These are phyloP conservation scores for Lycophotia porphyrea DNA, from an alignment of 2,888 invertebrate genomes.

Conservation along the genomic window DNA sequence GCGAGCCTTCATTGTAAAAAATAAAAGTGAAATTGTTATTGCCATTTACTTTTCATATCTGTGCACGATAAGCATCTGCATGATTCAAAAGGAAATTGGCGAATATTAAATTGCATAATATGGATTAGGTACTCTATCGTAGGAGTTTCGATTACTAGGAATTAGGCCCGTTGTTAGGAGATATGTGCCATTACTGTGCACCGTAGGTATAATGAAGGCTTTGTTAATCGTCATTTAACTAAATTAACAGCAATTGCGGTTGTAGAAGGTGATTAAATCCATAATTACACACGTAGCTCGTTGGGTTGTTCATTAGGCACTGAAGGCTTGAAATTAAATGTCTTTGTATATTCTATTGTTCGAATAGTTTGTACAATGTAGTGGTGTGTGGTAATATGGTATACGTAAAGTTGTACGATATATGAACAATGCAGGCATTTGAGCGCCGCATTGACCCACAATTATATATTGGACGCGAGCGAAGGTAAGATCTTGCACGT, in stretches of 20 bases:
- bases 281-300: constrained; percentile 49
- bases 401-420: constrained; percentile 27
- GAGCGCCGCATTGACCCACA: constrained; percentile 73
- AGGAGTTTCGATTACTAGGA: constrained; percentile 59
- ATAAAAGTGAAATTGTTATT: constrained; percentile 45
- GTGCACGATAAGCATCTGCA: constrained; percentile 17
- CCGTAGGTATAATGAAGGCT: constrained; percentile 37
- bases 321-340: constrained; percentile 38
- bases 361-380: constrained; percentile 23
- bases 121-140: constrained; percentile 51
- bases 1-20: constrained; percentile 54
- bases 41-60: constrained; percentile 41
- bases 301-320: constrained; percentile 48
- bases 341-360: constrained; percentile 49
- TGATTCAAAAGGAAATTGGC: constrained; percentile 59
- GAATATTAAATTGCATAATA: not conserved
- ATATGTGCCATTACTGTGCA: constrained; percentile 36
- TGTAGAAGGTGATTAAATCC: constrained; percentile 45
- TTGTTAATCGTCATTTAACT: constrained; percentile 42
- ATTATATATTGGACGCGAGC: constrained; percentile 65
- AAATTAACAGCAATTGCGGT: constrained; percentile 48
- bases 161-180: constrained; percentile 42
- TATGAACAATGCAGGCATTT: constrained; percentile 60
- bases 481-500: constrained; percentile 74
- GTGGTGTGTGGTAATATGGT: not conserved